A percentile compares a stretch with the other conserved stretches of the same genome.
These are phyloP conservation scores for Phorcus lineatus DNA, from an alignment of 2,888 invertebrate species.

Conservation along the genomic window DNA sequence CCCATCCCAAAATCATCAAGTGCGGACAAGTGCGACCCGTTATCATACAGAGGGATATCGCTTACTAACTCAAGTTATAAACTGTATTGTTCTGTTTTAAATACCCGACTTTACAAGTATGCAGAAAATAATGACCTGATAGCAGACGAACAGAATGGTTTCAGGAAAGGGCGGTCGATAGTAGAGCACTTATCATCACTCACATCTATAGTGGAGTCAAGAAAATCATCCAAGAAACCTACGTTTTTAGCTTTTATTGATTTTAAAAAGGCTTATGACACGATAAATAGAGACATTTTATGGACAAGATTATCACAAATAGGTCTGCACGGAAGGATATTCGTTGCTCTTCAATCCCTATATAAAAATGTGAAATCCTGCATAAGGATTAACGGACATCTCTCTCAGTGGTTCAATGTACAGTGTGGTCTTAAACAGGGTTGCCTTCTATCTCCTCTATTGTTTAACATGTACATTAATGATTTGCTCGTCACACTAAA, in stretches of 20 bases:
- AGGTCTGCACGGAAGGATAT: background rate
- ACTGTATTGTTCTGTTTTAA: conserved; percentile 37
- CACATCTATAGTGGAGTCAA: conserved; percentile 6
- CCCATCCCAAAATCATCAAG: conserved; percentile 33
- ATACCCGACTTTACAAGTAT: conserved; percentile 27
- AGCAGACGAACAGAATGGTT: conserved; percentile 36
- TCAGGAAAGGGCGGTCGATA: conserved; percentile 31
- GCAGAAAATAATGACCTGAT: conserved; percentile 23
- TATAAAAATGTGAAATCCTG: conserved; percentile 18
- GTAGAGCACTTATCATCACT: conserved; percentile 32
- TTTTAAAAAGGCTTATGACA: conserved; percentile 10
- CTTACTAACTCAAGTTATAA: conserved; percentile 36
- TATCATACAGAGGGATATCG: conserved; percentile 33
- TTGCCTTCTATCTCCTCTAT: background rate
- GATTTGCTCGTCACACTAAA: background rate
- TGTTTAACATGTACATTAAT: background rate
- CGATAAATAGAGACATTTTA: background rate
- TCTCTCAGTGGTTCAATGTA: conserved; percentile 9
- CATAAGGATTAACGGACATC: background rate
- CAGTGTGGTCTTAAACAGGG: conserved; percentile 22
- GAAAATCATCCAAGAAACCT: background rate
- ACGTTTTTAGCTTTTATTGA: conserved; percentile 2
- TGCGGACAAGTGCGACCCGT: conserved; percentile 26
- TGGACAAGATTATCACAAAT: background rate
- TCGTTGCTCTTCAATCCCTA: background rate